phyloP scores from a whole-genome alignment of 1,140 invertebrate genomes.

The Andricus grossulariae region DNA sequence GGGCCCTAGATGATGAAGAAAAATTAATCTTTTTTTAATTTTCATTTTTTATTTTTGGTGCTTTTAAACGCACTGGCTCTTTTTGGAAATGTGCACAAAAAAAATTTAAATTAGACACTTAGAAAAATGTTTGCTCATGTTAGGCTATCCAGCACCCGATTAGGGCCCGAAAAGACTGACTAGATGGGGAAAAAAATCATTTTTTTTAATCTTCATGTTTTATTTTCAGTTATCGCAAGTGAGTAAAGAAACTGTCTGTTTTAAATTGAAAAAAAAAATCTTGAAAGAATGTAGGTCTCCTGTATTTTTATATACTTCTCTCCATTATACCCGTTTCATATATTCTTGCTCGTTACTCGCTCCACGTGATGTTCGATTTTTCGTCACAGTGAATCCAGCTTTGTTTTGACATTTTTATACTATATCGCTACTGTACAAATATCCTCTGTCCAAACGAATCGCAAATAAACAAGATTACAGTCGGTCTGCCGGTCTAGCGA shows the following conservation, averaged over 20 bases:
- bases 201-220: no score
- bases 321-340: background rate
- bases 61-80: no score
- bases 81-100: no score
- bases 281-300: background rate
- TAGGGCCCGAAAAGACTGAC: no score
- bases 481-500: conserved; percentile 3
- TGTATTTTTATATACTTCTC: background rate
- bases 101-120: no score
- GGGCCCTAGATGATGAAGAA: no score
- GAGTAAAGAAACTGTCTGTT: background rate
- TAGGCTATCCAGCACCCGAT: no score
- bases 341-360: conserved; percentile 11
- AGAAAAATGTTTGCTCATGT: no score
- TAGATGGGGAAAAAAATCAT: no score
- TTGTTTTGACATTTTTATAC: conserved; percentile 16
- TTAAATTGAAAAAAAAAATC: background rate
- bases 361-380: conserved; percentile 7
- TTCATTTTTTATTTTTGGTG: no score
- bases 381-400: background rate
- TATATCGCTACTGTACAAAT: conserved; percentile 17
- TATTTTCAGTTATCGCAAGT: no score
- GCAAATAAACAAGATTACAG: conserved; percentile 24
- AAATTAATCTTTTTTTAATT: no score
- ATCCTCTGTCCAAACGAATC: conserved; percentile 15